Percentiles rank a stretch among this genome's conserved stretches.
phyloP scores from a whole-genome alignment of 2,113 vertebrate genomes.

The Notarius quadriscutis region DNA sequence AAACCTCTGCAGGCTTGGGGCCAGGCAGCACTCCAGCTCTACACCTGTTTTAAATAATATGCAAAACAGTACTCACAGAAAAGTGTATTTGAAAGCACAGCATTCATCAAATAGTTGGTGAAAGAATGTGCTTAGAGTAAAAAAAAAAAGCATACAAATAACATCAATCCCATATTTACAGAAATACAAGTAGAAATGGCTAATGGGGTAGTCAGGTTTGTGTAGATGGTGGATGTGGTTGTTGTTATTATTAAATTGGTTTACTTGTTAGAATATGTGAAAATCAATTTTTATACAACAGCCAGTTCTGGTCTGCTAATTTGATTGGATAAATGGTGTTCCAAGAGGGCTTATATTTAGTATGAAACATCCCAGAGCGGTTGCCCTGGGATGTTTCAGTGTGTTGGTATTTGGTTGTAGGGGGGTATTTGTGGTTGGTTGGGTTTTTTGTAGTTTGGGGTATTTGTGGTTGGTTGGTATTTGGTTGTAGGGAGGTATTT shows the following conservation, averaged over 20 bases:
- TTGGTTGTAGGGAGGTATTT: no score
- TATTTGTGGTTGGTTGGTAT: no score
- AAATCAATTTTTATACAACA: neutral
- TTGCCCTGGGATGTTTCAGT: neutral
- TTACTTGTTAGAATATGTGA: neutral
- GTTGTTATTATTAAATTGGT: neutral
- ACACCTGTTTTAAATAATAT: neutral
- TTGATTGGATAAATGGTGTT: neutral
- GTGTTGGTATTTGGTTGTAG: no score
- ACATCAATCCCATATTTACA: neutral
- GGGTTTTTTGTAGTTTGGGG: no score
- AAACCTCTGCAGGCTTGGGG: neutral
- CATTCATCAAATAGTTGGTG: neutral
- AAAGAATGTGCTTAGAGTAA: neutral
- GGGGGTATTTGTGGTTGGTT: no score
- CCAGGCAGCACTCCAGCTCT: neutral
- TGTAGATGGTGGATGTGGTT: neutral
- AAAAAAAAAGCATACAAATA: neutral
- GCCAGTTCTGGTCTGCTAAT: neutral
- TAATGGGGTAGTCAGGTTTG: neutral
- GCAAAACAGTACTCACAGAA: neutral
- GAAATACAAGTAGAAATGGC: neutral
- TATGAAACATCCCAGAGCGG: neutral
- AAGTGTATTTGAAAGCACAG: neutral
- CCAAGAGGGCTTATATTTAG: neutral